Evolutionary conservation across 1,140 invertebrate genomes (phyloP), one percentile per base, ranked within the genome.

Genomic region (Globodera rostochiensis): DNA sequence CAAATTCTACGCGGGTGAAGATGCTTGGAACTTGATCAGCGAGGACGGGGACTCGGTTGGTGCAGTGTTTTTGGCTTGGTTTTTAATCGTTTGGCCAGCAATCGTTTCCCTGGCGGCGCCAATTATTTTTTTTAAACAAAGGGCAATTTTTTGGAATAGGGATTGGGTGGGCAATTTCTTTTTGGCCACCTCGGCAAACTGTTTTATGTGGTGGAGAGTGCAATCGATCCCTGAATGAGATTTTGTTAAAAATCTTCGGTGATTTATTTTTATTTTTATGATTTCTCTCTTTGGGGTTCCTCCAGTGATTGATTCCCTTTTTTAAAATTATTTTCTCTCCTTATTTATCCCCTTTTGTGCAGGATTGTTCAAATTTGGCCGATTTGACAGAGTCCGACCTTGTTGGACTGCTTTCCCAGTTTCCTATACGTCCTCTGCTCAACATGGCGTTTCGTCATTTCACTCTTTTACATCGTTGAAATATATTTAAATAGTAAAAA

Each of bases 21-120:
- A 84, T 73, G 49, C 46, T 6, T 85, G 84, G 84, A 75, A 84
- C 74, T 50, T 85, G n/a, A 66, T 85, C n/a, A 53, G 57, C 49
- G 84, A 85, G 25, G 83, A 85, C 19, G 84, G 84, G 5, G 85
- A 85, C 21, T 47, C 47, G 79, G 83, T 85, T 25, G 46, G 53
- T 69, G 15, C 21, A 36, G 6, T 8, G n/a, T 57, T 67, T 66
- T 11, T 21, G n/a, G 74, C n/a, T 69, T 36, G 36, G 2, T 36
- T 36, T 36, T 36, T 36, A 36, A 36, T 36, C 36, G 36, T 36
- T 36, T 3, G 36, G 2, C 2, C 3, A 36, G 36, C 36, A 36
- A 36, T 36, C 36, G 3, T 36, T 36, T 36, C 36, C 36, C 36
- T 36, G 36, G 36, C 36, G 36, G 36, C 36, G 36, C 36, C 25